Percentiles rank a stretch among this genome's conserved stretches.
These are phyloP conservation scores for Karalla daura DNA, from an alignment of 2,797 vertebrate species.

Conservation along the genomic window DNA sequence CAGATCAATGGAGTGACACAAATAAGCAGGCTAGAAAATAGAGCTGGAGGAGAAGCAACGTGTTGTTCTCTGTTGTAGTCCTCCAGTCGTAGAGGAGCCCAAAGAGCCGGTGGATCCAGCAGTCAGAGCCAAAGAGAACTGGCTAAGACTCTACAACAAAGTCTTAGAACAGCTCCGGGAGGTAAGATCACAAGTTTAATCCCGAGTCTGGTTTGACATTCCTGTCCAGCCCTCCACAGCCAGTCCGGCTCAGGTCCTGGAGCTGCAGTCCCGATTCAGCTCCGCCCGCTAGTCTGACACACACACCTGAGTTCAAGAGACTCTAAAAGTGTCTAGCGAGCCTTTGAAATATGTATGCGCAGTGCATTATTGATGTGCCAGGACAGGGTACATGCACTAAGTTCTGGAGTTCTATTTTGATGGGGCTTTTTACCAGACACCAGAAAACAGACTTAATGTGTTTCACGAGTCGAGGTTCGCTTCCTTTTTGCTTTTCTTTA, in stretches of 20 bases:
- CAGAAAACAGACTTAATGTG: conserved; percentile 49
- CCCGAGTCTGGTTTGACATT: conserved; percentile 8
- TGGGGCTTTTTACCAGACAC: conserved; percentile 41
- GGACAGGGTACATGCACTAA: conserved; percentile 41
- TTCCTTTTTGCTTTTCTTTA: conserved; percentile 44
- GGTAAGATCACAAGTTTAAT: conserved; percentile 80
- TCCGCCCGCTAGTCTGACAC: conserved; percentile 41
- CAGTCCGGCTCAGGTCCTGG: not conserved
- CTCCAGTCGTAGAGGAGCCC: conserved; percentile 83
- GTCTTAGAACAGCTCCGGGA: conserved; percentile 95
- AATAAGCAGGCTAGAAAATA: conserved; percentile 18
- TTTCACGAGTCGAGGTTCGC: conserved; percentile 58
- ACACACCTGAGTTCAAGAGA: conserved; percentile 41
- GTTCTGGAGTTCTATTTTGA: conserved; percentile 63
- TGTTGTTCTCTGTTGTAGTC: conserved; percentile 67
- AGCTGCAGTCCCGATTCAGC: conserved; percentile 24
- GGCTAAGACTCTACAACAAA: conserved; percentile 95
- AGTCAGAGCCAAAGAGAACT: conserved; percentile 93
- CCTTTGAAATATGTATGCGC: conserved; percentile 76
- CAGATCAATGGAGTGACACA: conserved; percentile 22
- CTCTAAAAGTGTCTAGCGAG: conserved; percentile 59
- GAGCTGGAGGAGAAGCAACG: conserved; percentile 8
- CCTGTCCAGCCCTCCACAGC: conserved; percentile 10
- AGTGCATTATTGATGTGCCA: conserved; percentile 75
- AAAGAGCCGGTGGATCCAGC: conserved; percentile 88